Percentiles rank a stretch among this genome's conserved stretches.
These are phyloP conservation scores for Pheosia gnoma DNA, from an alignment of 2,888 invertebrate genomes.

Conservation along the genomic window DNA sequence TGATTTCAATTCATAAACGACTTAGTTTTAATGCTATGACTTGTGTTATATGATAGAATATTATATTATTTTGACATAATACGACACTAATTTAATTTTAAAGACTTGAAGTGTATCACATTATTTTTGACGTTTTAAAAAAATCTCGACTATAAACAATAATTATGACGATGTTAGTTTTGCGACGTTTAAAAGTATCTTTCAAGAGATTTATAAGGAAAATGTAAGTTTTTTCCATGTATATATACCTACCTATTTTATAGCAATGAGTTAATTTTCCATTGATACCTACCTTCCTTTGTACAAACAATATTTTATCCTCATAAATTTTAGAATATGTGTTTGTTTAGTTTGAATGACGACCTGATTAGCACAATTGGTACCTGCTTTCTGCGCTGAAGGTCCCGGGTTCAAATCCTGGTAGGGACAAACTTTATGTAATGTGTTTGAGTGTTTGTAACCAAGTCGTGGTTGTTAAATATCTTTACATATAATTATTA, in stretches of 20 bases:
- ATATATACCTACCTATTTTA: neutral
- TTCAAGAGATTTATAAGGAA: constrained; percentile 59
- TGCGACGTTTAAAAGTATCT: constrained; percentile 51
- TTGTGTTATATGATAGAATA: neutral
- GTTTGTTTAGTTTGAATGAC: too few relatives aligned
- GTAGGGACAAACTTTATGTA: too few relatives aligned
- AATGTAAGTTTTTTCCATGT: constrained; percentile 56
- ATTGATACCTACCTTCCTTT: too few relatives aligned
- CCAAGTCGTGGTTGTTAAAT: too few relatives aligned
- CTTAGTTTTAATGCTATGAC: neutral
- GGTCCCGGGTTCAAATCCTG: too few relatives aligned
- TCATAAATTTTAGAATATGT: too few relatives aligned
- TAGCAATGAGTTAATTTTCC: too few relatives aligned
- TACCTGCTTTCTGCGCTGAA: too few relatives aligned
- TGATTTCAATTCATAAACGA: neutral
- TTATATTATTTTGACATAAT: neutral
- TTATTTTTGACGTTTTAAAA: constrained; percentile 1
- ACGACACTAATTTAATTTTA: neutral
- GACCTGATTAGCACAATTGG: too few relatives aligned
- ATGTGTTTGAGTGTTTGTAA: too few relatives aligned
- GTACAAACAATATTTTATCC: too few relatives aligned
- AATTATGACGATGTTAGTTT: constrained; percentile 35
- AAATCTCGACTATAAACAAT: constrained; percentile 5
- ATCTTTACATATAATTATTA: too few relatives aligned
- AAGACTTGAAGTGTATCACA: neutral